Base-by-base conservation (phyloP, 2,797 vertebrate genomes). In the Yasuhikotakia modesta region DNA sequence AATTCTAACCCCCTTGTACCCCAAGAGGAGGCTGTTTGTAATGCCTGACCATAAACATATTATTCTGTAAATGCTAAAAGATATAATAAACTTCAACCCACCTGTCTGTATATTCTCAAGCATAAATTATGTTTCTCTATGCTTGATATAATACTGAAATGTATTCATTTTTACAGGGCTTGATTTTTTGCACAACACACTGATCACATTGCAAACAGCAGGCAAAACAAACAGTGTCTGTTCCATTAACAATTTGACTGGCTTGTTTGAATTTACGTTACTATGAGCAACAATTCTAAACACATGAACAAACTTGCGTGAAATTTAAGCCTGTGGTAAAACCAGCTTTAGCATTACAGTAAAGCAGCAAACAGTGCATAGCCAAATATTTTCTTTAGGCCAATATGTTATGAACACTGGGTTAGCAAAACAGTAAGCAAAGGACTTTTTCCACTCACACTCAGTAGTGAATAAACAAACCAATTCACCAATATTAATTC, bases 361-460 rank as follows among this genome's bases (percentile, higher is more conserved):
- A 27, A 77, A 10, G 14, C 3, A 1, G 43, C 55, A 63, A 63
- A 78, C 45, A 52, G 48, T 63, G 24, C 46, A 63, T 43, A 50
- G 52, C 10, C 75, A 78, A 70, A 70, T 70, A 52, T 78, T 78
- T 39, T 70, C 66, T 63, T 63, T 24, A 70, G 66, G 75, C 57
- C 45, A 22, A 63, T 30, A 43, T 63, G n/a, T 70, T 19, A 50
- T 43, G 11, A 78, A 67, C 53, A 67, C 64, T 32, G 48, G 32
- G 64, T 76, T 55, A 58, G 17, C 22, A 27, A 75, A 76, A 68
- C 73, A 60, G 24, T 76, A 48, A 48, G 22, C 52, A 68, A 68
- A 17, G 52, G 7, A 68, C 14, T 35, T n/a, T 48, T 48, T 22
- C 21, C 64, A 76, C 39, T 58, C 39, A 68, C 53, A 60, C 74